Conservation (phyloP, 2,888 invertebrate species). For the Ceramica pisi region DNA sequence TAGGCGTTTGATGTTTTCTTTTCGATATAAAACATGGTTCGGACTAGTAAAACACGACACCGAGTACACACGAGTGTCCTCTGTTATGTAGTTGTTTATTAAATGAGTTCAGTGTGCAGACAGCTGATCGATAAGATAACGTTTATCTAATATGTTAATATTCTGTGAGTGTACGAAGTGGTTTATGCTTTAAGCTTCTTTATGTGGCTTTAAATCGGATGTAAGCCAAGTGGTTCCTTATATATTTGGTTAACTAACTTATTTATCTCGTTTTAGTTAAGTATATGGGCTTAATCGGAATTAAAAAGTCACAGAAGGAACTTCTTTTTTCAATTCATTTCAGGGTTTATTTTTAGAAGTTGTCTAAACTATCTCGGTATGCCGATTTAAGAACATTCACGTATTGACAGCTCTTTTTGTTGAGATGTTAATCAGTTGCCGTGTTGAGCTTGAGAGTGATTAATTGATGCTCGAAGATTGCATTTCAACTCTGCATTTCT, state of each 20-base stretch:
- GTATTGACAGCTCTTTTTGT: not conserved
- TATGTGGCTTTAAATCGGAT: not conserved
- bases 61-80: not conserved
- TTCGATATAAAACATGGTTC: not conserved
- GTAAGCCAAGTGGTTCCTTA: not conserved
- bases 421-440: not conserved
- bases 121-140: constrained; percentile 42
- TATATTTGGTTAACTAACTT: not conserved
- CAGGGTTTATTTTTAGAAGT: not conserved
- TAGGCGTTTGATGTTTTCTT: constrained; percentile 5
- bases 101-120: constrained; percentile 43
- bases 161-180: not conserved
- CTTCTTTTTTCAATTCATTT: no score
- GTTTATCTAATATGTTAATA: constrained; percentile 45
- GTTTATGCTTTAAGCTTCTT: constrained; percentile 1
- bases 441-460: not conserved
- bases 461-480: not conserved
- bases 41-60: not conserved
- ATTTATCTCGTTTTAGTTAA: no score
- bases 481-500: not conserved
- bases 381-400: not conserved
- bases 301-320: not conserved
- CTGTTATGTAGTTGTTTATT: constrained; percentile 39
- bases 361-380: not conserved
- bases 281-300: no score